Base-by-base conservation (phyloP, 2,888 invertebrate genomes). In the Dendrolimus pini region DNA sequence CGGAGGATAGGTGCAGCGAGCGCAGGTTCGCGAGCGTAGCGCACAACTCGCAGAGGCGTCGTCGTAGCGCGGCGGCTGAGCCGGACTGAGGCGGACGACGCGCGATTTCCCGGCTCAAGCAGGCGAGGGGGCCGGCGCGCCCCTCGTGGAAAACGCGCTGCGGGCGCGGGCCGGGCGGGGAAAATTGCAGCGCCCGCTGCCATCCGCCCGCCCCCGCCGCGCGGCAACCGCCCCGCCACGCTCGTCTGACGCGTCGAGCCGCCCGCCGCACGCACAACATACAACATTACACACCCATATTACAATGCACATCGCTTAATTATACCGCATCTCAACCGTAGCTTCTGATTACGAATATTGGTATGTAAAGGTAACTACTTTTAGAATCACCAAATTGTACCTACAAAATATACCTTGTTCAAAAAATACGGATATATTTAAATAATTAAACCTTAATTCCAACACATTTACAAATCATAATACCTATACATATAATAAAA, bases 81-180 rank as follows among this genome's bases (percentile, higher is more conserved):
- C 77, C 85, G 80, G 80, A 90, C 89, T 90, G 89, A 89, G 84
- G 72, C 78, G 83, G 78, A 75, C 73, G 79, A 74, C 79, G 83
- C 82, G 81, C 81, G 81, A 86, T 85, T 89, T 89, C 89, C 89
- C 89, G 83, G 82, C 83, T 80, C 75, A 74, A 74, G 74, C 78
- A 71, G 81, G 82, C 75, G 83, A 80, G 86, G 88, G 84, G 82
- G 80, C 81, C 78, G 82, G 78, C 80, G 83, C 82, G 84, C 83
- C 84, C 83, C 85, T 80, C 83, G 82, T 82, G 89, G 86, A 89
- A 89, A 89, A 86, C 83, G 83, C 82, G 76, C 69, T 74, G 77
- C 74, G 70, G 70, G 77, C 73, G 73, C 76, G 79, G 79, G 69
- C 77, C 83, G 86, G 86, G 82, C 85, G 85, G 84, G 86, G 88